A percentile compares a stretch with the other conserved stretches of the same genome.
phyloP scores from a whole-genome alignment of 2,113 vertebrate species.

The Helogale parvula region DNA sequence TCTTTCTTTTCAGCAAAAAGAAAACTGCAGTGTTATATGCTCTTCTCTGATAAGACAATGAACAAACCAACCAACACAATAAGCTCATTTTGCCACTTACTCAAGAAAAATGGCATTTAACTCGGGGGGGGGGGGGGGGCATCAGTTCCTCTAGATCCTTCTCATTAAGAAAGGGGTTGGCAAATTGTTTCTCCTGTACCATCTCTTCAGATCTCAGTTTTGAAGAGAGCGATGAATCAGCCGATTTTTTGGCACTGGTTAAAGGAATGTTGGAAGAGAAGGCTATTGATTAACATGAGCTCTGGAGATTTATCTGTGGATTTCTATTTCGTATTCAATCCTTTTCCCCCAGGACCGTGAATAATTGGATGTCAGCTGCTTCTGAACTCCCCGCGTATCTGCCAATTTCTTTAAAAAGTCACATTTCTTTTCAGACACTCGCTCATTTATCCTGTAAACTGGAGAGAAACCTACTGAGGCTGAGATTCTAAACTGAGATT shows the following conservation, averaged over 20 bases:
- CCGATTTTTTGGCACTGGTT: not conserved
- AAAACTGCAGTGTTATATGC: not conserved
- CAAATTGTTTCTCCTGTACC: not conserved
- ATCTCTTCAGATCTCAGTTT: not conserved
- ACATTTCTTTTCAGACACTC: slow-evolving; percentile 4
- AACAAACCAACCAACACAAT: not conserved
- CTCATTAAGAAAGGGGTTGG: not conserved
- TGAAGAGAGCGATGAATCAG: not conserved
- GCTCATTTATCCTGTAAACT: slow-evolving; percentile 4
- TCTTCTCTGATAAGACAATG: not conserved
- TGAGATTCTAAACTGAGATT: not conserved
- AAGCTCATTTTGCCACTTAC: not conserved
- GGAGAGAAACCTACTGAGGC: not conserved
- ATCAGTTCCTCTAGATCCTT: not conserved
- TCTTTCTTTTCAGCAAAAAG: slow-evolving; percentile 43
- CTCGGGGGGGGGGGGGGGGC: too few species aligned
- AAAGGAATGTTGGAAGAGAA: not conserved
- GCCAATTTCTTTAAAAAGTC: slow-evolving; percentile 37
- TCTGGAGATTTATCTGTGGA: not conserved
- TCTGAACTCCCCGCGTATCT: not conserved
- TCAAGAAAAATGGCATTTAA: not conserved
- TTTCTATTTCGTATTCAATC: slow-evolving; percentile 19
- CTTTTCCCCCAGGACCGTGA: not conserved
- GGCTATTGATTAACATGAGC: not conserved
- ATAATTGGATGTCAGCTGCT: slow-evolving; percentile 20